Percentiles rank a stretch among this genome's conserved stretches.
Conservation (phyloP, 2,797 vertebrate genomes). For the Avahi laniger region DNA sequence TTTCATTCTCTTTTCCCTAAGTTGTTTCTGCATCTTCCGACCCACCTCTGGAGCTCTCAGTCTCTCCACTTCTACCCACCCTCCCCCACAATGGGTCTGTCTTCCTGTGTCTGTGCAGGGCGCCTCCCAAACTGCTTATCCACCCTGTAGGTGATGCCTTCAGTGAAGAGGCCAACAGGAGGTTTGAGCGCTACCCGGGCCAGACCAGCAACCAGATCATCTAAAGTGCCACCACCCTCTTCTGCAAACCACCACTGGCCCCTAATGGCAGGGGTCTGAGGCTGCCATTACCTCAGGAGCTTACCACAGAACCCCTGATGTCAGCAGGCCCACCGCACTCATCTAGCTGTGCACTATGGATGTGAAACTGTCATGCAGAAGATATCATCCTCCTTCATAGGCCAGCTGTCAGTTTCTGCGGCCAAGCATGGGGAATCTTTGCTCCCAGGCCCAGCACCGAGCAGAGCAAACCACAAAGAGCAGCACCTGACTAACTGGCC, state of each 20-base stretch:
- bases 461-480: neutral
- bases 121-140: fast-evolving
- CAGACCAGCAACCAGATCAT: slow-evolving; percentile 96
- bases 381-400: slow-evolving; percentile 44
- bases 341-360: neutral
- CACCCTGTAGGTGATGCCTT: slow-evolving; percentile 91
- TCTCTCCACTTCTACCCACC: neutral
- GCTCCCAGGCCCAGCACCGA: neutral
- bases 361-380: neutral
- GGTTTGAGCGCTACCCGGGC: slow-evolving; percentile 96
- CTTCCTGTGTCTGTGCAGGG: neutral
- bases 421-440: neutral
- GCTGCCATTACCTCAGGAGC: slow-evolving; percentile 75
- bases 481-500: slow-evolving; percentile 11
- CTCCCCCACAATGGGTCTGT: neutral
- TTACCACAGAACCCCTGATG: slow-evolving; percentile 33
- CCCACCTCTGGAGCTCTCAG: neutral
- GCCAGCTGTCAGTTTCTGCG: neutral
- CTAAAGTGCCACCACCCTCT: slow-evolving; percentile 65
- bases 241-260: slow-evolving; percentile 66
- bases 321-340: neutral
- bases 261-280: slow-evolving; percentile 50
- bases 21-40: neutral
- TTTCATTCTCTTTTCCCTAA: neutral
- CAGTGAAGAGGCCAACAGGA: slow-evolving; percentile 95